Evolutionary conservation across 2,797 vertebrate species (phyloP).

Genomic region (Diplodus puntazzo): DNA sequence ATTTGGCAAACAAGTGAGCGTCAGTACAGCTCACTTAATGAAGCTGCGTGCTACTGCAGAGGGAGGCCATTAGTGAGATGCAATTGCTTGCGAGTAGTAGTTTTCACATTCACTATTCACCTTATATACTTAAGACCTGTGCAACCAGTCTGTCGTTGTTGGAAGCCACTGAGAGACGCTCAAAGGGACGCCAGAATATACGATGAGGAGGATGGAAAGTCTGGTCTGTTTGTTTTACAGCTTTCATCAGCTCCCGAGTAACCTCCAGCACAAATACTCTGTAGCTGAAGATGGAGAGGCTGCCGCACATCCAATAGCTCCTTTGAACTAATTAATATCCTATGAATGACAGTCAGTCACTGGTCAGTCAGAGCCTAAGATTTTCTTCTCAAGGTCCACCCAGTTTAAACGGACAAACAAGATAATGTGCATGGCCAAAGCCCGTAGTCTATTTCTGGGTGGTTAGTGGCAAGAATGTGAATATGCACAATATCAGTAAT

Average conservation of each 20-base stretch:
- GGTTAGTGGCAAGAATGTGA: background rate
- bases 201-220: background rate
- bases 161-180: background rate
- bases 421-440: background rate
- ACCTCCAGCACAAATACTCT: background rate
- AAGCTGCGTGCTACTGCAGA: background rate
- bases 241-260: too few relatives aligned
- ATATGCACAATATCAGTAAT: too few relatives aligned
- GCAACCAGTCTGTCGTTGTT: background rate
- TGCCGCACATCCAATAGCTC: background rate
- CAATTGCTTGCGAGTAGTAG: conserved; percentile 4
- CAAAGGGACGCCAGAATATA: too few relatives aligned
- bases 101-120: conserved; percentile 1
- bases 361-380: background rate
- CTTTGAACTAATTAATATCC: conserved; percentile 35
- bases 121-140: background rate
- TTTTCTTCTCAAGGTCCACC: background rate
- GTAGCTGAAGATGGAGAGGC: conserved; percentile 1
- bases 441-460: background rate
- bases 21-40: conserved; percentile 12
- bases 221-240: too few relatives aligned
- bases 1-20: conserved; percentile 18
- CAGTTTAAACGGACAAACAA: background rate
- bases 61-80: conserved; percentile 14
- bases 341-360: background rate